Base-by-base conservation (phyloP, 2,113 vertebrate genomes). In the Nannobrachium achirus region DNA sequence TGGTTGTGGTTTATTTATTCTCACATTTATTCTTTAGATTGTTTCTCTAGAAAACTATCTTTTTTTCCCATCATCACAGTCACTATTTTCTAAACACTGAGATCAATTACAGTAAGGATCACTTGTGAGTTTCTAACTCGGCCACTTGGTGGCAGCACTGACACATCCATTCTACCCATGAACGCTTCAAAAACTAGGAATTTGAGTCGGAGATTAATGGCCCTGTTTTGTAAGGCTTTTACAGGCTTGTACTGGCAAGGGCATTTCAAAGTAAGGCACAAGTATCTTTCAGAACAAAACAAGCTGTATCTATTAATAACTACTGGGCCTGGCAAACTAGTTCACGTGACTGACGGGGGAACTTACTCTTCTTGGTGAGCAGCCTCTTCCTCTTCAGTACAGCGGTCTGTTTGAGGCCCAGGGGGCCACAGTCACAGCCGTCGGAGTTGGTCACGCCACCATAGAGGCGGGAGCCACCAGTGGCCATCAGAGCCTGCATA, bases 351-450 rank as follows among this genome's bases (percentile, higher is more conserved):
- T 66, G 65, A 75, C 65, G 52, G 20, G 59, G 18, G 63, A 41
- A 66, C 95, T 91, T 76, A 98, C 97, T 96, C 75, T 94, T 96
- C 85, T 95, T 98, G 71, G 92, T 87, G 63, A 95, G 90, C 70
- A 95, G 71, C 76, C 92, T 95, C 77, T 94, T 97, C 66, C 88
- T 93, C 60, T 93, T 94, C 0, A 89, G 15, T 0, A 89, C 69
- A 48, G 92, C 80, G 46, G 93, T 78, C 25, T 33, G 25, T 83
- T 92, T 93, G 65, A 92, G 84, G 66, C 89, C 91, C 0, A 88
- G 72, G 9, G 85, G 25, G 11, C 90, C 92, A 11, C 97, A 98
- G 73, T 90, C 57, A 59, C 97, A 98, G 78, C 86, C 82, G 73
- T 90, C 87, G 0, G 82, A 56, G 50, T 89, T 83, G 0, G 87